Evolutionary conservation across 2,113 vertebrate genomes (phyloP).

Genomic region (Euleptes europaea): DNA sequence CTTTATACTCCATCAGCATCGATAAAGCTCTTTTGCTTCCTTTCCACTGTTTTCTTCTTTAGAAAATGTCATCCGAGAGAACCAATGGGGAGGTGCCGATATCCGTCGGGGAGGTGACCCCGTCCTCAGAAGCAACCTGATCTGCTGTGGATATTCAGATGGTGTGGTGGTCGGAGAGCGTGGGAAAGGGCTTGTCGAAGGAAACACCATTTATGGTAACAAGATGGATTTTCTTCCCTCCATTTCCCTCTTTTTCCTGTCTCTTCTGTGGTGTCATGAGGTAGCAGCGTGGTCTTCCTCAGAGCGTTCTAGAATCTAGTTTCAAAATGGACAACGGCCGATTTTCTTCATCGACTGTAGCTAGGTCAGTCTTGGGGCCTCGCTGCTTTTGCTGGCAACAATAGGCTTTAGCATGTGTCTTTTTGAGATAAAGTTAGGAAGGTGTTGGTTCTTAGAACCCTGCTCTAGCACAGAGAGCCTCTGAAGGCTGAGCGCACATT

Average conservation of each 20-base stretch:
- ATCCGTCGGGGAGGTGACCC: conserved; percentile 88
- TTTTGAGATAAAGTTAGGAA: neutral
- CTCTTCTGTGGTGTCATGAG: neutral
- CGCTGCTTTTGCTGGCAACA: neutral
- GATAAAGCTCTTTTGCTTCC: neutral
- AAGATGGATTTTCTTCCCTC: accelerated
- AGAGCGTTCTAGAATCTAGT: neutral
- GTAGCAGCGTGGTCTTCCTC: neutral
- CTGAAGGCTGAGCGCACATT: too few relatives aligned
- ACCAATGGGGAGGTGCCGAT: conserved; percentile 91
- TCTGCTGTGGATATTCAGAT: conserved; percentile 88
- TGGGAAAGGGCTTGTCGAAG: conserved; percentile 88
- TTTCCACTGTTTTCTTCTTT: neutral
- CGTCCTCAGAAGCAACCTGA: conserved; percentile 86
- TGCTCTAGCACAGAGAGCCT: too few relatives aligned
- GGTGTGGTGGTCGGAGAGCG: conserved; percentile 88
- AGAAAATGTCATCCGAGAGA: conserved; percentile 91
- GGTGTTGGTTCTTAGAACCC: neutral
- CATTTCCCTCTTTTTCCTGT: accelerated
- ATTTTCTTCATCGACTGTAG: neutral
- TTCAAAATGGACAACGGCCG: neutral
- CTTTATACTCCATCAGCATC: neutral
- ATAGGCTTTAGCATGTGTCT: neutral
- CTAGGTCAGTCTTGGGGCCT: neutral
- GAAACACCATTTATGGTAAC: conserved; percentile 88